These are phyloP conservation scores for Sinocyclocheilus grahami DNA, from an alignment of 2,113 vertebrate species.

Conservation along the genomic window DNA sequence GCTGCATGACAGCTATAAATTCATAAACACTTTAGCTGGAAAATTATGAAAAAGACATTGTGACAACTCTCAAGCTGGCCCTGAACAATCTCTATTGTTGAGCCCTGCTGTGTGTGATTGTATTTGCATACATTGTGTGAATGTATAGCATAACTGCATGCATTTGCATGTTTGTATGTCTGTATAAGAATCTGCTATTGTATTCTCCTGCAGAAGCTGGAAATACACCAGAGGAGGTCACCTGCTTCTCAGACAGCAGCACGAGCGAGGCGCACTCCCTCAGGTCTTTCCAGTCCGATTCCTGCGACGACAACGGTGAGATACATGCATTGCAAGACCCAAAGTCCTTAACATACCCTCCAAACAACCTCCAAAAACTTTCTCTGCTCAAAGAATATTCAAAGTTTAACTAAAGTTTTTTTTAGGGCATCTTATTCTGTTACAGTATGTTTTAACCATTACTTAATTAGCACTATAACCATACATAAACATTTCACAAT, in stretches of 20 bases:
- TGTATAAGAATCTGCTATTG: constrained; percentile 15
- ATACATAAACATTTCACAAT: neutral
- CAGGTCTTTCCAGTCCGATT: constrained; percentile 92
- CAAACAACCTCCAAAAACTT: neutral
- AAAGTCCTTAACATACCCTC: neutral
- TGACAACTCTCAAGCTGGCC: neutral
- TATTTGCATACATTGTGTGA: neutral
- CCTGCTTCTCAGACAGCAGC: constrained; percentile 87
- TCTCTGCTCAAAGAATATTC: neutral
- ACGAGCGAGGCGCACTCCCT: constrained; percentile 86
- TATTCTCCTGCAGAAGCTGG: constrained; percentile 70
- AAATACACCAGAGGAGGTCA: constrained; percentile 80
- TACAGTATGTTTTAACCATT: neutral
- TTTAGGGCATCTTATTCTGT: neutral
- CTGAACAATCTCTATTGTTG: neutral
- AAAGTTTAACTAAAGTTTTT: neutral
- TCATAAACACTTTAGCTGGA: neutral
- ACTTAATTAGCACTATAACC: neutral
- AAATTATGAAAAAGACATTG: neutral
- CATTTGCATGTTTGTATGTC: constrained; percentile 31
- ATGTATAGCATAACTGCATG: neutral
- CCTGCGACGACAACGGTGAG: constrained; percentile 95
- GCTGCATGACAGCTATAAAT: neutral
- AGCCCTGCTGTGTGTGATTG: neutral
- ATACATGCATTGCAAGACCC: neutral